A percentile compares a stretch with the other conserved stretches of the same genome.
Conservation (phyloP, 1,140 invertebrate genomes). For the Hyles vespertilio region DNA sequence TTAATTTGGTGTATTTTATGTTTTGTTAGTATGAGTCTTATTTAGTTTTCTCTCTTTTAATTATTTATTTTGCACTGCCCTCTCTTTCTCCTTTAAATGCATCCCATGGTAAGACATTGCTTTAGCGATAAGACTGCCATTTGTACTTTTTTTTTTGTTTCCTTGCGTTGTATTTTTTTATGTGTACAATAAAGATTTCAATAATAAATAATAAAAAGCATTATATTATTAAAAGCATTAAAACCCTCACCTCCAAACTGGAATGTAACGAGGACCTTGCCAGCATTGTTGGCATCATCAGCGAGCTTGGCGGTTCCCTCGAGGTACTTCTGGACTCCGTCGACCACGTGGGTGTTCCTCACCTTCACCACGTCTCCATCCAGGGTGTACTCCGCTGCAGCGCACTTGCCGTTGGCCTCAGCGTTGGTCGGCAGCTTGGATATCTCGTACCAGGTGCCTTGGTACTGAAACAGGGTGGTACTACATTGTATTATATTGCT, state of each 20-base stretch:
- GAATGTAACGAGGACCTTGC: constrained; percentile 35
- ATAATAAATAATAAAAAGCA: too few species aligned
- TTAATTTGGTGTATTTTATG: too few species aligned
- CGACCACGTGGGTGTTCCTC: constrained; percentile 40
- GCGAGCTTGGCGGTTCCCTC: constrained; percentile 40
- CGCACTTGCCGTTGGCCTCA: constrained; percentile 39
- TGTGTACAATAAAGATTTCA: too few species aligned
- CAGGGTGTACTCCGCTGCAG: constrained; percentile 38
- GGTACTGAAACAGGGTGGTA: constrained; percentile 34
- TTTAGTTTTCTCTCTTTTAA: too few species aligned
- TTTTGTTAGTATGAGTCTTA: too few species aligned
- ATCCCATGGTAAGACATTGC: too few species aligned
- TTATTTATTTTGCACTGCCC: too few species aligned
- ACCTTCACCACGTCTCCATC: constrained; percentile 41
- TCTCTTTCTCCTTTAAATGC: too few species aligned
- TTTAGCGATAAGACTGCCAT: too few species aligned
- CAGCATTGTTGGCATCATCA: constrained; percentile 32
- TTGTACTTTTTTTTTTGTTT: too few species aligned
- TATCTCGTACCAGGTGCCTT: constrained; percentile 53
- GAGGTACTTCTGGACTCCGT: constrained; percentile 34
- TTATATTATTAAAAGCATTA: too few species aligned
- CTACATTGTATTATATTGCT: constrained; percentile 5
- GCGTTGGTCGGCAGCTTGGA: constrained; percentile 34
- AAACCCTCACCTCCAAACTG: constrained; percentile 37
- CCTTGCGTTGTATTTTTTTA: too few species aligned